Evolutionary conservation across 2,113 vertebrate genomes (phyloP).

Genomic region (Alethe castanea): DNA sequence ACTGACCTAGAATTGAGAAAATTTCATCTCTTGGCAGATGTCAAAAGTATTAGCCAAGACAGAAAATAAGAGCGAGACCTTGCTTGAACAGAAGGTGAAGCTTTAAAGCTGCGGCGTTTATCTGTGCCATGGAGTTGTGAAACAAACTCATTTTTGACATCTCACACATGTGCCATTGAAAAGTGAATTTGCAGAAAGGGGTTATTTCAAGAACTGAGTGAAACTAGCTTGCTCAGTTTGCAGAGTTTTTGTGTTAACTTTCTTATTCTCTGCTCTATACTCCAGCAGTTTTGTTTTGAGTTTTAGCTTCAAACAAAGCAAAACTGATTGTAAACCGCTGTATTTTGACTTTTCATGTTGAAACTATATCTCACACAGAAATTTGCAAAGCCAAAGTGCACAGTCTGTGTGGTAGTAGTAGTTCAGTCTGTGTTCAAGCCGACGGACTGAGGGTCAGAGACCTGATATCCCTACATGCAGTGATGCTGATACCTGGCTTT

Average conservation of each 20-base stretch:
- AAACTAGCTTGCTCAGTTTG: conserved; percentile 17
- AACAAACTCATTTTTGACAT: neutral
- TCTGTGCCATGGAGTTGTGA: neutral
- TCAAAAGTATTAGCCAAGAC: neutral
- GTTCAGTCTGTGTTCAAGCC: neutral
- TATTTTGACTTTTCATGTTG: conserved; percentile 3
- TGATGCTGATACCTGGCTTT: neutral
- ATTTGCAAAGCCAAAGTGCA: neutral
- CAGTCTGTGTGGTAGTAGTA: neutral
- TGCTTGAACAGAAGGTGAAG: neutral
- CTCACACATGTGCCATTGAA: neutral
- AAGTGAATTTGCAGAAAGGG: conserved; percentile 23
- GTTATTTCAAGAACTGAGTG: neutral
- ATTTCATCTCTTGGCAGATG: neutral
- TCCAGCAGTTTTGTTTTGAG: conserved; percentile 37
- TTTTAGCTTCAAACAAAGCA: conserved; percentile 42
- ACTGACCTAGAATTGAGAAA: neutral
- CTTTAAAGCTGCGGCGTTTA: neutral
- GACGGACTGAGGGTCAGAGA: neutral
- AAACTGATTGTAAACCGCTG: neutral
- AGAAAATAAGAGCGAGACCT: neutral
- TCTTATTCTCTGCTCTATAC: neutral
- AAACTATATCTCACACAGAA: neutral
- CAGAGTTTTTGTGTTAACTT: neutral
- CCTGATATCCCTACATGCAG: neutral